These are phyloP conservation scores for Cabera pusaria DNA, from an alignment of 2,888 invertebrate species.

Conservation along the genomic window DNA sequence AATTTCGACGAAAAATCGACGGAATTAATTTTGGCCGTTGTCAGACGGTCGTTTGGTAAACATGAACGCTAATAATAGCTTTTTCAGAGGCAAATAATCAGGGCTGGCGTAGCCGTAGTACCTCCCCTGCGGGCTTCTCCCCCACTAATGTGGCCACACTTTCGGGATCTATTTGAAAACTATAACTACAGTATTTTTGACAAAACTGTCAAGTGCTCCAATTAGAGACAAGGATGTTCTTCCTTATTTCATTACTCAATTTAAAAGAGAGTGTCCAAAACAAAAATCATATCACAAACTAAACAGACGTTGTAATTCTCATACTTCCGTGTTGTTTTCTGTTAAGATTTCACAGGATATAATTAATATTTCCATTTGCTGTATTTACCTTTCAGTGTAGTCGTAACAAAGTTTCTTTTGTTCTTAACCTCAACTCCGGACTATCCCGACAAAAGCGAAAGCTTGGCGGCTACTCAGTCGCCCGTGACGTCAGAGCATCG, in stretches of 20 bases:
- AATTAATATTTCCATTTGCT: no score
- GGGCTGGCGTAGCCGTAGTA: constrained; percentile 47
- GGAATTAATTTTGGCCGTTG: constrained; percentile 40
- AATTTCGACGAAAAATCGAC: constrained; percentile 25
- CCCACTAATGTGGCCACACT: constrained; percentile 15
- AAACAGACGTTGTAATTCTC: no score
- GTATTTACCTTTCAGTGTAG: no score
- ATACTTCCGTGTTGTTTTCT: no score
- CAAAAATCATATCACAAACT: no score
- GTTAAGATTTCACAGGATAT: no score
- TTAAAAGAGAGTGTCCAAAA: no score
- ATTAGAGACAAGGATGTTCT: no score
- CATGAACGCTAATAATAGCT: constrained; percentile 53
- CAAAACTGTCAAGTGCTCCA: no score
- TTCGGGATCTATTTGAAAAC: constrained; percentile 1
- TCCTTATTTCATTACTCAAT: no score
- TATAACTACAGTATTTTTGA: no score
- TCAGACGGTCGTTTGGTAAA: constrained; percentile 38
- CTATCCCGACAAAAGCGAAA: constrained; percentile 5
- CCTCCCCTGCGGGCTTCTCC: constrained; percentile 33
- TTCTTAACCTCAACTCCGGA: constrained; percentile 1
- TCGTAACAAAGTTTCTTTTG: no score
- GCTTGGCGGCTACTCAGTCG: constrained; percentile 17
- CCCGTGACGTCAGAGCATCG: constrained; percentile 76
- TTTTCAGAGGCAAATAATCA: constrained; percentile 55